These are phyloP conservation scores for Aphaenogaster ashmeadi DNA, from an alignment of 1,140 invertebrate species.

Conservation along the genomic window DNA sequence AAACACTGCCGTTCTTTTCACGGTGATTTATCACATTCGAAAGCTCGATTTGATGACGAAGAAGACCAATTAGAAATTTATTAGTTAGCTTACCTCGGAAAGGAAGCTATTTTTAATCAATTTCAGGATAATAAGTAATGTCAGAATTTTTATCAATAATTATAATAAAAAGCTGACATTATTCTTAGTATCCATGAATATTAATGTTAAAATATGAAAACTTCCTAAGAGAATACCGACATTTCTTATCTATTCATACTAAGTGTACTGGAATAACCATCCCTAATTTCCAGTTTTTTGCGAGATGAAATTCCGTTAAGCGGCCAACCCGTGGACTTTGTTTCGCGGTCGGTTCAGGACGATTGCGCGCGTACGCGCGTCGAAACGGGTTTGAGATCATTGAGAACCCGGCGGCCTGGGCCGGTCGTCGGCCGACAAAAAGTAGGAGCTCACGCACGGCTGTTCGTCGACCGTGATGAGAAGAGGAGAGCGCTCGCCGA, in stretches of 20 bases:
- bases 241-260: not conserved
- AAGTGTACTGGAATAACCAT: not conserved
- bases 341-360: constrained; percentile 46
- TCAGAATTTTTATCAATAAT: not conserved
- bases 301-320: constrained; percentile 63
- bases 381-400: constrained; percentile 78
- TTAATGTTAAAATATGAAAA: not conserved
- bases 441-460: constrained; percentile 80
- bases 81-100: not conserved
- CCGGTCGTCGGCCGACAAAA: constrained; percentile 81
- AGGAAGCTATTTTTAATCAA: not conserved
- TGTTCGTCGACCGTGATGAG: constrained; percentile 79
- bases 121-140: not conserved
- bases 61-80: not conserved
- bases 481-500: constrained; percentile 63
- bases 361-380: constrained; percentile 43
- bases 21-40: not conserved
- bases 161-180: not conserved
- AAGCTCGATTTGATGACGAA: not conserved
- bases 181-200: not conserved
- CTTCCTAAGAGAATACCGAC: not conserved
- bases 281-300: constrained; percentile 12
- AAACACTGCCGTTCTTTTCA: not conserved
- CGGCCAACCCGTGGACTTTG: constrained; percentile 54
- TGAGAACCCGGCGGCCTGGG: constrained; percentile 75